Percentiles rank a stretch among this genome's conserved stretches.
phyloP scores from a whole-genome alignment of 2,113 vertebrate species.

The Chloropsis cyanopogon region DNA sequence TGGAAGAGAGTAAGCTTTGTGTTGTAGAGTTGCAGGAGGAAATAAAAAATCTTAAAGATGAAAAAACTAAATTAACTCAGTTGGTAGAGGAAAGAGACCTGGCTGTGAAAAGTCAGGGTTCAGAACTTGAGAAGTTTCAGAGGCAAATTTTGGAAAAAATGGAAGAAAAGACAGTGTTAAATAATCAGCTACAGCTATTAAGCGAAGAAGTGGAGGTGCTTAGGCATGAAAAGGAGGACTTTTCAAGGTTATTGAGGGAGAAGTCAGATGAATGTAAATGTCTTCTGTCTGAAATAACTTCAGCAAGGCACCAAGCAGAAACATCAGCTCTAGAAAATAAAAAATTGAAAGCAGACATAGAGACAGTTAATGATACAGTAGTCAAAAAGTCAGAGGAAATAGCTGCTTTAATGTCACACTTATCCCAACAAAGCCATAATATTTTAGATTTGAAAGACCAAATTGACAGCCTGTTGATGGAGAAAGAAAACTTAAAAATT shows the following conservation, averaged over 20 bases:
- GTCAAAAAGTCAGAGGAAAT: slow-evolving; percentile 66
- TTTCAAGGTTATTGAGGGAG: slow-evolving; percentile 53
- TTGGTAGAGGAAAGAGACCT: slow-evolving; percentile 68
- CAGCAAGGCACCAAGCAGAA: slow-evolving; percentile 66
- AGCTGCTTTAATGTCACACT: slow-evolving; percentile 53
- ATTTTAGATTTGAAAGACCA: slow-evolving; percentile 69
- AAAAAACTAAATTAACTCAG: slow-evolving; percentile 51
- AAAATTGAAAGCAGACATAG: slow-evolving; percentile 72
- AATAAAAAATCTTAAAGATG: slow-evolving; percentile 59
- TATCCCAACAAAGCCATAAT: slow-evolving; percentile 58
- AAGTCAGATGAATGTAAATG: slow-evolving; percentile 58
- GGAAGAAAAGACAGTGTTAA: slow-evolving; percentile 65
- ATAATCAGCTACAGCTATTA: slow-evolving; percentile 64
- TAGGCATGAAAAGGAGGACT: slow-evolving; percentile 60
- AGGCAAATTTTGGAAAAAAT: slow-evolving; percentile 69
- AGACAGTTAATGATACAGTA: slow-evolving; percentile 39
- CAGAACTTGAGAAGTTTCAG: slow-evolving; percentile 62
- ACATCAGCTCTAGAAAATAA: slow-evolving; percentile 71
- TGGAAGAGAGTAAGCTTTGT: slow-evolving; percentile 40
- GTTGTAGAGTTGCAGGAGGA: slow-evolving; percentile 61
- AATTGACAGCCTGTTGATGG: slow-evolving; percentile 49
- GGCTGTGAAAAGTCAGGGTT: slow-evolving; percentile 21
- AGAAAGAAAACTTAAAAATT: slow-evolving; percentile 64
- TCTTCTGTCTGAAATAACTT: slow-evolving; percentile 60
- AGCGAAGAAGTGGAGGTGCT: slow-evolving; percentile 66